Percentiles rank a stretch among this genome's conserved stretches.
These are phyloP conservation scores for Onthophagus sagittarius DNA, from an alignment of 2,888 invertebrate genomes.

Conservation along the genomic window DNA sequence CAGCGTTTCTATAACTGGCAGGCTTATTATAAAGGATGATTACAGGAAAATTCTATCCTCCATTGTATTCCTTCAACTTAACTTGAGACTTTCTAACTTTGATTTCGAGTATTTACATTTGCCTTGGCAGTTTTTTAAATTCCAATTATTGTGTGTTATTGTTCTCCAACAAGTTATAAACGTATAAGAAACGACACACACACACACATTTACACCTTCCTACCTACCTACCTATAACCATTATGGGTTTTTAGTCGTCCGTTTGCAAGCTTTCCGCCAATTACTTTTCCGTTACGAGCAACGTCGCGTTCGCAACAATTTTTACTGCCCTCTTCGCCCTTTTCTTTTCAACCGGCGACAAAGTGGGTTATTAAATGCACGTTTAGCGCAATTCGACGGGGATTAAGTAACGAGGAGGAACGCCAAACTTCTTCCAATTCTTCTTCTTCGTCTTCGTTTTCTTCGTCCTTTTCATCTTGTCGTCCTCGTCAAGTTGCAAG, in stretches of 20 bases:
- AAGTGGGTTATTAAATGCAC: background rate
- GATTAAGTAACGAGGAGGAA: background rate
- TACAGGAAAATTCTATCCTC: too few species aligned
- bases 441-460: too few species aligned
- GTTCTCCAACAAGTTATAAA: too few species aligned
- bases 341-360: background rate
- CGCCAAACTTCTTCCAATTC: background rate
- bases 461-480: too few species aligned
- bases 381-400: background rate
- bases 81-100: too few species aligned
- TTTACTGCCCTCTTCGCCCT: background rate
- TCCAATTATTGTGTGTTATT: too few species aligned
- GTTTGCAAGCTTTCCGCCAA: background rate
- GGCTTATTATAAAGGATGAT: too few species aligned
- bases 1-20: too few species aligned
- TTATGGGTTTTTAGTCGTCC: background rate
- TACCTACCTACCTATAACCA: background rate
- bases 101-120: too few species aligned
- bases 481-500: too few species aligned
- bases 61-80: too few species aligned
- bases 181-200: background rate
- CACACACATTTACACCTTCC: background rate
- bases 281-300: background rate
- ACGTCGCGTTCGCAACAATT: background rate
- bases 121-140: too few species aligned